Percentiles rank a stretch among this genome's conserved stretches.
phyloP scores from a whole-genome alignment of 2,113 vertebrate genomes.

The Cavia porcellus region DNA sequence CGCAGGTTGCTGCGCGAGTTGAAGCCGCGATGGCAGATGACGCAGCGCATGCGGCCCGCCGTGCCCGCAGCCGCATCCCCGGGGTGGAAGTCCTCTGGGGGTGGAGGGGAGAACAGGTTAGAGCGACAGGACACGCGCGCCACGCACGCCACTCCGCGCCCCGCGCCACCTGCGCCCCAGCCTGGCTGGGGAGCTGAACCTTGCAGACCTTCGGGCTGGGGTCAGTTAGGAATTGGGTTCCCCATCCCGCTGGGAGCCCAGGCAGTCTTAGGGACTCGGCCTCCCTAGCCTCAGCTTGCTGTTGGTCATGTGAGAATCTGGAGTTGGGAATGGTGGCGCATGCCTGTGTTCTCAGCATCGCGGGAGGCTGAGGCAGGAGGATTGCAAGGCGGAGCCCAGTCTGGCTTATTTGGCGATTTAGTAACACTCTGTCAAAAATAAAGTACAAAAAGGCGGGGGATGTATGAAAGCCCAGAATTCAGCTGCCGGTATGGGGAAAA shows the following conservation, averaged over 20 bases:
- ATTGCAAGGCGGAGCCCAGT: no score
- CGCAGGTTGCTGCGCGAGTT: conserved; percentile 99
- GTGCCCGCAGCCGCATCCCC: conserved; percentile 87
- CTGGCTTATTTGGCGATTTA: background rate
- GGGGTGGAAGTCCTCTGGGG: conserved; percentile 93
- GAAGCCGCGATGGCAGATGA: conserved; percentile 99
- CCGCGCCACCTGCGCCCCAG: accelerated
- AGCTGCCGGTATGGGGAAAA: background rate
- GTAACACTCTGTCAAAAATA: background rate
- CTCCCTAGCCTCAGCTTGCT: background rate
- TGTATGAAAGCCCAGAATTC: background rate
- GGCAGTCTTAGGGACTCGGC: background rate
- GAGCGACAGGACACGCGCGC: background rate
- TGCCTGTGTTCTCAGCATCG: background rate
- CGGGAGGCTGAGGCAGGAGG: background rate
- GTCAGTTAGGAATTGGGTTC: background rate
- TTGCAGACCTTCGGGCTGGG: background rate
- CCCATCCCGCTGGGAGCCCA: background rate
- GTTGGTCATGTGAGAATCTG: background rate
- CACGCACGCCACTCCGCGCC: accelerated
- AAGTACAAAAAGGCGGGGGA: background rate
- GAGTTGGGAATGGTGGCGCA: background rate
- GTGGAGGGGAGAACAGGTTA: accelerated
- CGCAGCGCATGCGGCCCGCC: conserved; percentile 96
- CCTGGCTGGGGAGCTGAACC: background rate